Percentiles rank a stretch among this genome's conserved stretches.
phyloP scores from a whole-genome alignment of 2,888 invertebrate species.

The Phorcus lineatus region DNA sequence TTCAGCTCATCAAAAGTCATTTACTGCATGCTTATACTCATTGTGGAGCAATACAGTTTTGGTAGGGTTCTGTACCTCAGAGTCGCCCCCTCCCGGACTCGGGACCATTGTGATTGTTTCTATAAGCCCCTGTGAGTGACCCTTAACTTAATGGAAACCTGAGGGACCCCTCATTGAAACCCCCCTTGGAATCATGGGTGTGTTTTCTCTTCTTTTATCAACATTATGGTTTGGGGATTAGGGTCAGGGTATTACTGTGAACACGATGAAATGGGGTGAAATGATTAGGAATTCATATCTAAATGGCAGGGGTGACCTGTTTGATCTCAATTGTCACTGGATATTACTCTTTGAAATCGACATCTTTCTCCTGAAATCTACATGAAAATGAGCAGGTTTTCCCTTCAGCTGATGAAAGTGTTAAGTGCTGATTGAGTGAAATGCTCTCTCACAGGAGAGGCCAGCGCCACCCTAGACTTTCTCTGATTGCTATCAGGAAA shows the following conservation, averaged over 20 bases:
- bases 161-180: not conserved
- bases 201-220: not conserved
- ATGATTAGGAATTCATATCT: not conserved
- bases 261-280: not conserved
- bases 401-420: not conserved
- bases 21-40: not conserved
- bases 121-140: conserved; percentile 3
- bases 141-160: not conserved
- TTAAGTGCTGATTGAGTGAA: not conserved
- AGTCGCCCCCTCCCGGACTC: not conserved
- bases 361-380: not conserved
- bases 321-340: not conserved
- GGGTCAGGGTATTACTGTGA: not conserved
- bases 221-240: not conserved
- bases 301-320: not conserved
- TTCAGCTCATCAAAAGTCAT: not conserved
- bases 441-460: not conserved
- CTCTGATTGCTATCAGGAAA: not conserved
- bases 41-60: no score
- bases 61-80: no score
- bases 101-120: not conserved
- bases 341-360: not conserved
- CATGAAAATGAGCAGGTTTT: not conserved
- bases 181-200: not conserved
- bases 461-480: not conserved